Base-by-base conservation (phyloP, 2,113 vertebrate species). In the Trochalopteron elliotii region DNA sequence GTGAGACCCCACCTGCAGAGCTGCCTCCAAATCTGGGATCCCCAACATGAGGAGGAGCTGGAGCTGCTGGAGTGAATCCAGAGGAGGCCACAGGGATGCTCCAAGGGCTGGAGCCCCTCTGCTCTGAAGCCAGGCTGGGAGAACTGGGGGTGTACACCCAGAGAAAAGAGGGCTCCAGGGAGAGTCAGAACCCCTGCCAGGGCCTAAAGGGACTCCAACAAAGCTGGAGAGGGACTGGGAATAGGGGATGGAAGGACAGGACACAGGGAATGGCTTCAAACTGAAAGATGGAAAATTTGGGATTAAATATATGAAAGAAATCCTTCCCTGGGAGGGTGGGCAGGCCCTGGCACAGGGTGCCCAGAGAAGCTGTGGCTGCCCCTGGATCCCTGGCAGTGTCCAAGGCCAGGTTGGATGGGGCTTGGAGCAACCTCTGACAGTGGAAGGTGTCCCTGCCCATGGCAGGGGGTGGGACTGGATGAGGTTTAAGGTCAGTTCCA, bases 21-120 rank as follows among this genome's bases (percentile, higher is more conserved):
- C 53, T 75, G 78, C 61, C 49, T 30, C 45, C 47, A 53, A 39
- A 30, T 9, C 39, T 47, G 45, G 27, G 53, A 59, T 37, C 72
- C 31, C 37, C 61, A 53, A 2, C 53, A 53, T 0, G 1, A 30
- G 56, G 5, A 68, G 55, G 45, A 31, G 0, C 0, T n/a, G 61
- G 45, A 89, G n/a, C 45, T 82, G n/a, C 11, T 75, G 53, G 24
- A 60, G 28, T 1, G 7, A 47, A 5, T 31, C n/a, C 61, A 69
- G 39, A 60, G 45, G 24, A 72, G 31, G 9, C 14, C 21, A 1
- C 0, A 0, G 56, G 68, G 12, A 0, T 60, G 24, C 14, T 82
- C 69, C 28, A 0, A 60, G 55, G n/a, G n/a, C 17, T 75, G 87
- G 28, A 75, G 60, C 9, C 9, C 8, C 27, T 44, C 30, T 72